phyloP scores from a whole-genome alignment of 2,888 invertebrate species.

The Leucophenga maculata region DNA sequence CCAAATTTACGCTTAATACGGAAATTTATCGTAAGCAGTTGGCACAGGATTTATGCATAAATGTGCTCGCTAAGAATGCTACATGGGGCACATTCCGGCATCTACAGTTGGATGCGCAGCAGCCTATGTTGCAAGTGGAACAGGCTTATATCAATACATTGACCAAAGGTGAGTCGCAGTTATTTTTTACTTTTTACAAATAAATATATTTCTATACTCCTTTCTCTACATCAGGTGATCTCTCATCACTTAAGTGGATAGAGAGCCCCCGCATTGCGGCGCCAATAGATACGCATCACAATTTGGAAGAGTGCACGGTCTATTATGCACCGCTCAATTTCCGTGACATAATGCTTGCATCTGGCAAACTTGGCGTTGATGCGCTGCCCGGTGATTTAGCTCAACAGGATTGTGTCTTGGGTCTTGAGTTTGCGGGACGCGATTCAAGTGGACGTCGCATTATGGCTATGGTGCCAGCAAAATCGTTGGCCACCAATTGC shows the following conservation, averaged over 20 bases:
- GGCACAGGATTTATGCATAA: conserved; percentile 85
- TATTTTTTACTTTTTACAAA: too few relatives aligned
- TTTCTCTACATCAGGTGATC: conserved; percentile 76
- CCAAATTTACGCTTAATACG: conserved; percentile 76
- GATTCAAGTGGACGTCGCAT: conserved; percentile 82
- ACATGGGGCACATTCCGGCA: conserved; percentile 93
- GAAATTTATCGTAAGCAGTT: conserved; percentile 77
- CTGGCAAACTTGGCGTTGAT: conserved; percentile 96
- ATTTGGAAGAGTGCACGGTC: conserved; percentile 85
- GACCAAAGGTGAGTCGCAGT: conserved; percentile 77
- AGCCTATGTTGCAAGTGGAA: conserved; percentile 78
- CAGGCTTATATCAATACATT: conserved; percentile 96
- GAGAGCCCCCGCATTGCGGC: conserved; percentile 83
- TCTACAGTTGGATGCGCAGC: conserved; percentile 75
- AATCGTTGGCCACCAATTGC: conserved; percentile 91
- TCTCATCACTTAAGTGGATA: conserved; percentile 93
- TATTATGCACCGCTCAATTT: conserved; percentile 97
- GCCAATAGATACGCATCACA: conserved; percentile 62
- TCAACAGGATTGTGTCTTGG: conserved; percentile 92
- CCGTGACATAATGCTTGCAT: conserved; percentile 98
- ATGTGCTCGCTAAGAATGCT: conserved; percentile 82
- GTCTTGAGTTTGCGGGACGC: conserved; percentile 94
- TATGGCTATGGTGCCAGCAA: conserved; percentile 94
- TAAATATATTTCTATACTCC: too few relatives aligned
- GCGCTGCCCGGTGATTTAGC: conserved; percentile 92